Percentiles rank a stretch among this genome's conserved stretches.
Conservation (phyloP, 2,113 vertebrate genomes). For the Chrysemys picta region DNA sequence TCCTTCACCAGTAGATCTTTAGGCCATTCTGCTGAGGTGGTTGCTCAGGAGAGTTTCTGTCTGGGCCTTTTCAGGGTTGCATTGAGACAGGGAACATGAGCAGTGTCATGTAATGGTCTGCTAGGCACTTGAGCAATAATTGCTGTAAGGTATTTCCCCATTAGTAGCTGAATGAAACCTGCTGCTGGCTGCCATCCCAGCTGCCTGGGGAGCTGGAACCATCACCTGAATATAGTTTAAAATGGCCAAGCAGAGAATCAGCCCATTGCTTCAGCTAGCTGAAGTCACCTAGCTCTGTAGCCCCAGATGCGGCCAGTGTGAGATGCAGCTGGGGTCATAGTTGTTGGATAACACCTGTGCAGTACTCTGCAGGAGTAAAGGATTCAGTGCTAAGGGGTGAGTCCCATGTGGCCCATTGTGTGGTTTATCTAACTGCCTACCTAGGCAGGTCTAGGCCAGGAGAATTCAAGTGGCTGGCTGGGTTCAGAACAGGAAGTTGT, state of each 20-base stretch:
- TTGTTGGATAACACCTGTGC: too few relatives aligned
- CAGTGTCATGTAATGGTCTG: neutral
- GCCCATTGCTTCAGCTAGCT: neutral
- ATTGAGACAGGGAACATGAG: neutral
- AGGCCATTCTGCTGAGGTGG: neutral
- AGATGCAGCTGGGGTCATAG: neutral
- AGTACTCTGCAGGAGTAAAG: neutral
- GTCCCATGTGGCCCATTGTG: neutral
- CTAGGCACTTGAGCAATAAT: neutral
- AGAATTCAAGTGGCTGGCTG: neutral
- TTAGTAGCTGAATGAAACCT: neutral
- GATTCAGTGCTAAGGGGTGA: too few relatives aligned
- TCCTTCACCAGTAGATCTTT: neutral
- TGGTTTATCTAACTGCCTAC: neutral
- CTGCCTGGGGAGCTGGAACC: neutral
- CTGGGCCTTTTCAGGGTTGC: neutral
- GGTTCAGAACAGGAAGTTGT: neutral
- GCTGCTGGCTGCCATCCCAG: neutral
- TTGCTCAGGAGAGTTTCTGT: neutral
- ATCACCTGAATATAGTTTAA: neutral
- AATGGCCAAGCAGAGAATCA: neutral
- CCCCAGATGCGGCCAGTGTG: neutral
- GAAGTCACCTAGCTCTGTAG: neutral
- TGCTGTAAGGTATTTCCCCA: neutral
- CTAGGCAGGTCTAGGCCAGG: neutral